These are phyloP conservation scores for Salminus brasiliensis DNA, from an alignment of 2,113 vertebrate genomes.

Conservation along the genomic window DNA sequence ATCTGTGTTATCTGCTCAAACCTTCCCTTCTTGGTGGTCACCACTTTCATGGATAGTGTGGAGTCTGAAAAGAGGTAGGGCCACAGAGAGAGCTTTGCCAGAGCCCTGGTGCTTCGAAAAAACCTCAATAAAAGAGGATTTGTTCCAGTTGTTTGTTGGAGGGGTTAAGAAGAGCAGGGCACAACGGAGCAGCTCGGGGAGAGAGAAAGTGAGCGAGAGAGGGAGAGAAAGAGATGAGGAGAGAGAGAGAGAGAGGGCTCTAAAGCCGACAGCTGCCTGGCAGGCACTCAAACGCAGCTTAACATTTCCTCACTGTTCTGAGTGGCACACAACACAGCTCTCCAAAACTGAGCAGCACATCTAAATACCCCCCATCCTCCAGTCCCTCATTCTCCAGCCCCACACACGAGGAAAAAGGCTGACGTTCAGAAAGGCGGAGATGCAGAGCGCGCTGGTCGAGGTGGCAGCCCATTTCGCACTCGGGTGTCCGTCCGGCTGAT, in stretches of 20 bases:
- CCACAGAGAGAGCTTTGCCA: conserved; percentile 32
- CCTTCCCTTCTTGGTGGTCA: not conserved
- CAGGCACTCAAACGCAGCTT: conserved; percentile 76
- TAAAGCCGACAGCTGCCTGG: conserved; percentile 79
- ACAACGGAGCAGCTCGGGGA: conserved; percentile 71
- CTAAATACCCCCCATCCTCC: conserved; percentile 66
- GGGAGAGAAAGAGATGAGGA: conserved; percentile 71
- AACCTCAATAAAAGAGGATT: conserved; percentile 79
- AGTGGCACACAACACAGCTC: conserved; percentile 73
- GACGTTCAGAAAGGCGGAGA: conserved; percentile 64
- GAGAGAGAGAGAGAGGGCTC: conserved; percentile 66
- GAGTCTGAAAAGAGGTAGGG: not conserved
- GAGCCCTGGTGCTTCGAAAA: conserved; percentile 46
- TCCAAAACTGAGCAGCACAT: conserved; percentile 69
- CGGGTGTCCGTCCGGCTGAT: conserved; percentile 55
- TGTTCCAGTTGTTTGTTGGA: conserved; percentile 80
- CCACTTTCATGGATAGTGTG: not conserved
- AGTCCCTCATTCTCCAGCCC: too few relatives aligned
- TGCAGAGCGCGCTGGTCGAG: conserved; percentile 67
- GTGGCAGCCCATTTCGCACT: conserved; percentile 57
- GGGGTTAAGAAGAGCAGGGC: conserved; percentile 60
- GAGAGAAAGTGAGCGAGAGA: conserved; percentile 71
- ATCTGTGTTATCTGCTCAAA: not conserved
- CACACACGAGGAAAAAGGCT: conserved; percentile 63
- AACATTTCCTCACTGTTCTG: conserved; percentile 72